Evolutionary conservation across 2,888 invertebrate species (phyloP).

Genomic region (Acholoe squamosa): DNA sequence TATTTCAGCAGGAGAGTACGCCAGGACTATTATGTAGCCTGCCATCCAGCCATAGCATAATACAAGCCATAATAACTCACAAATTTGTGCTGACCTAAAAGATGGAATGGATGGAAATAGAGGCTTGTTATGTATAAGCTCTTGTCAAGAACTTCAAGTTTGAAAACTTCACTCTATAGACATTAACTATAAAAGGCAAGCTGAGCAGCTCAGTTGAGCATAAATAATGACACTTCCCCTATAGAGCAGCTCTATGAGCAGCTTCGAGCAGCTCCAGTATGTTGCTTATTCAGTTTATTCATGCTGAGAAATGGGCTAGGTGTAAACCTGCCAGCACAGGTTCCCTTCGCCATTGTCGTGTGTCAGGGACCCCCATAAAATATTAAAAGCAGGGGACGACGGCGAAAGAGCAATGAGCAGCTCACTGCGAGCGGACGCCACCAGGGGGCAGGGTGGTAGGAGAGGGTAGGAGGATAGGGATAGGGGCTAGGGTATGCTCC

Average conservation of each 20-base stretch:
- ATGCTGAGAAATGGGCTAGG: conserved; percentile 1
- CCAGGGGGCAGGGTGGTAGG: background rate
- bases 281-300: background rate
- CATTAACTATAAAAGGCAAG: too few relatives aligned
- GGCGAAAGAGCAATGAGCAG: conserved; percentile 38
- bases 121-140: too few relatives aligned
- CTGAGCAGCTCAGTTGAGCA: background rate
- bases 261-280: background rate
- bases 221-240: conserved; percentile 2
- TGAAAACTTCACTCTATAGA: too few relatives aligned
- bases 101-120: too few relatives aligned
- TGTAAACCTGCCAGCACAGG: conserved; percentile 10
- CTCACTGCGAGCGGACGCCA: background rate
- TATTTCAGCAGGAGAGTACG: too few relatives aligned
- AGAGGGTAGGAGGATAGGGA: background rate
- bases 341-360: conserved; percentile 1
- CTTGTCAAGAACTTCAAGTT: too few relatives aligned
- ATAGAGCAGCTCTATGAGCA: background rate
- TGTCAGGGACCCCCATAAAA: conserved; percentile 11
- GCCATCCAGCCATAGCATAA: too few relatives aligned
- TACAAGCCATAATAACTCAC: too few relatives aligned
- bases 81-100: too few relatives aligned
- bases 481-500: background rate
- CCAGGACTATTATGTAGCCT: too few relatives aligned
- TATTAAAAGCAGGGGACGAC: conserved; percentile 15